Evolutionary conservation across 2,888 invertebrate species (phyloP).

Genomic region (Encarsia formosa): DNA sequence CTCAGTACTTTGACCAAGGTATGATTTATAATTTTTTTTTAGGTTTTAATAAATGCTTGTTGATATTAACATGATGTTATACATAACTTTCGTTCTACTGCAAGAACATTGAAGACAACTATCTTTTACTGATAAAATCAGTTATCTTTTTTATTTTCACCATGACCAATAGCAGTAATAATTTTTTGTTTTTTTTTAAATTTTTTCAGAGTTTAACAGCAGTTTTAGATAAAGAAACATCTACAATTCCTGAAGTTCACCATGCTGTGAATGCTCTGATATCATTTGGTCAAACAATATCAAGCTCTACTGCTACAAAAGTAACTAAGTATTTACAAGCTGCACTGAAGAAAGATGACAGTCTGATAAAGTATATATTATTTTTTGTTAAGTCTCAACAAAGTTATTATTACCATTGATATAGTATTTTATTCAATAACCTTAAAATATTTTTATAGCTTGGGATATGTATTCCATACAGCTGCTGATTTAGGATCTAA

Average conservation of each 20-base stretch:
- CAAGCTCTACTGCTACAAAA: constrained; percentile 60
- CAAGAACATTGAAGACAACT: constrained; percentile 35
- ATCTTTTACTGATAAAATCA: constrained; percentile 8
- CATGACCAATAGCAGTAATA: not conserved
- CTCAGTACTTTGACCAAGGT: constrained; percentile 53
- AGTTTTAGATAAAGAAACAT: constrained; percentile 63
- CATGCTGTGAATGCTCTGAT: constrained; percentile 69
- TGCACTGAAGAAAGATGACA: constrained; percentile 80
- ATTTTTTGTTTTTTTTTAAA: constrained; percentile 7
- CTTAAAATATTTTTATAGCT: constrained; percentile 52
- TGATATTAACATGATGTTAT: constrained; percentile 35
- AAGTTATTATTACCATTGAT: too few relatives aligned
- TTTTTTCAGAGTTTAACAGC: constrained; percentile 50
- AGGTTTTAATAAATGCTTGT: constrained; percentile 13
- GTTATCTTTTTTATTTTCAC: not conserved
- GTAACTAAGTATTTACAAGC: constrained; percentile 70
- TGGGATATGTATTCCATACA: constrained; percentile 80
- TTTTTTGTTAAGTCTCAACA: too few relatives aligned
- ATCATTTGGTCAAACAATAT: constrained; percentile 62
- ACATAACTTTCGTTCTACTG: constrained; percentile 45
- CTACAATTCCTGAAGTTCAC: constrained; percentile 67
- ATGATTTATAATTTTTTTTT: constrained; percentile 13
- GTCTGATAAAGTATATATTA: constrained; percentile 60
- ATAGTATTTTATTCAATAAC: not conserved
- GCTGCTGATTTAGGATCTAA: constrained; percentile 71